phyloP scores from a whole-genome alignment of 1,140 invertebrate species.

The Zaprionus camerounensis region DNA sequence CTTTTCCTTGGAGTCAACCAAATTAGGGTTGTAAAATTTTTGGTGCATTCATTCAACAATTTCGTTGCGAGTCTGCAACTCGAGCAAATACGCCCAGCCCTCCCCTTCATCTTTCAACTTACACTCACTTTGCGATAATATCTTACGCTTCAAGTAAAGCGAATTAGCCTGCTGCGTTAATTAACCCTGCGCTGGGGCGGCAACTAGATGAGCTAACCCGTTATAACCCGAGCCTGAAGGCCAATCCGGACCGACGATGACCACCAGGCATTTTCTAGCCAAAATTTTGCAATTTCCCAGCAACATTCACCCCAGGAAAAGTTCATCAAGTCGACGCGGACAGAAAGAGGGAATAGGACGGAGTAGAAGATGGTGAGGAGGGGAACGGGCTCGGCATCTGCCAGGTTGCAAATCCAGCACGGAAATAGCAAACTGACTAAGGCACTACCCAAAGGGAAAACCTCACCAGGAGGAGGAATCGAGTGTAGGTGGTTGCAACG shows the following conservation, averaged over 20 bases:
- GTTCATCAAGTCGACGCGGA: slow-evolving; percentile 52
- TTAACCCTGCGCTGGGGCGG: slow-evolving; percentile 43
- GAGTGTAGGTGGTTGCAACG: background rate
- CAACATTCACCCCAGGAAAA: slow-evolving; percentile 43
- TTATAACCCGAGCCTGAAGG: background rate
- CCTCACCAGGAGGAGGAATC: no score
- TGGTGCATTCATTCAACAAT: slow-evolving; percentile 19
- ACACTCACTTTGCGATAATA: slow-evolving; percentile 21
- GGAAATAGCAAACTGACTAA: slow-evolving; percentile 50
- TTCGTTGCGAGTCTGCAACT: background rate
- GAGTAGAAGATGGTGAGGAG: background rate
- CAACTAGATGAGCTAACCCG: slow-evolving; percentile 37
- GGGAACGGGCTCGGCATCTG: background rate
- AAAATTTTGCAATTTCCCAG: slow-evolving; percentile 59
- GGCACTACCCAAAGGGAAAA: background rate
- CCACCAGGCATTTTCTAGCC: slow-evolving; percentile 49
- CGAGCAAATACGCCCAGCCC: background rate
- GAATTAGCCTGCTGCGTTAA: slow-evolving; percentile 41
- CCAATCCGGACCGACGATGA: slow-evolving; percentile 5
- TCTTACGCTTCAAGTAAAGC: slow-evolving; percentile 18
- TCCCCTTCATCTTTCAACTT: background rate
- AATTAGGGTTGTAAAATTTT: slow-evolving; percentile 10
- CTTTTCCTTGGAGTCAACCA: background rate
- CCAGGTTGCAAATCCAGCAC: slow-evolving; percentile 16
- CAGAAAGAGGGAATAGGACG: background rate